Percentiles rank a stretch among this genome's conserved stretches.
Conservation (phyloP, 2,888 invertebrate species). For the Platypus cylindrus region DNA sequence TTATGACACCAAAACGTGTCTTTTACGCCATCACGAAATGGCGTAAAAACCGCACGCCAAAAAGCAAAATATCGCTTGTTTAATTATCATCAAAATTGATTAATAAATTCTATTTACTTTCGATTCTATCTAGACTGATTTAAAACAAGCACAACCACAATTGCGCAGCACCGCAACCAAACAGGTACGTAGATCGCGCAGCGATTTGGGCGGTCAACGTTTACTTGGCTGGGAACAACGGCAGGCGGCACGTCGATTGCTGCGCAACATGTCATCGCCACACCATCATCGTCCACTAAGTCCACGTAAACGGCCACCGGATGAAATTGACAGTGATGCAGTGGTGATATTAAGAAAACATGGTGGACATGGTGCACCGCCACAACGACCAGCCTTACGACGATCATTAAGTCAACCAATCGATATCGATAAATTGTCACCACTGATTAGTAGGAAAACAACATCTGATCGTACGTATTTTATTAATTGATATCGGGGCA, state of each 20-base stretch:
- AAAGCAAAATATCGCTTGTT: no score
- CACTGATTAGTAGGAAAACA: constrained; percentile 29
- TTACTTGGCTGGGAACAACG: constrained; percentile 41
- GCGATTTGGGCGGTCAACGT: constrained; percentile 44
- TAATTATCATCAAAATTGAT: no score
- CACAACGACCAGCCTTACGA: constrained; percentile 27
- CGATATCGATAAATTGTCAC: constrained; percentile 46
- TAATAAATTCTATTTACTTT: no score
- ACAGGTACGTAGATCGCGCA: constrained; percentile 43
- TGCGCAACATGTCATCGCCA: constrained; percentile 35
- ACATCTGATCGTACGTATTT: no score
- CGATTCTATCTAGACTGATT: no score
- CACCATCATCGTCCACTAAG: constrained; percentile 37
- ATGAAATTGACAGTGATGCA: constrained; percentile 21
- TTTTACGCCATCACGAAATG: no score
- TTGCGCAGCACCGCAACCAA: constrained; percentile 26
- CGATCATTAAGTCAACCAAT: constrained; percentile 59
- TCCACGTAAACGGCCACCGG: constrained; percentile 36
- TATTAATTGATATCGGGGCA: no score
- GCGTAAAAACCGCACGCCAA: no score
- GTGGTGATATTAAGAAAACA: constrained; percentile 26
- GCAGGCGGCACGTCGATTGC: constrained; percentile 37
- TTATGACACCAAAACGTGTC: no score
- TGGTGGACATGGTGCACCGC: constrained; percentile 27
- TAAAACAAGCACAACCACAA: constrained; percentile 36